These are phyloP conservation scores for Oscheius onirici DNA, from an alignment of 2,888 invertebrate species.

Conservation along the genomic window DNA sequence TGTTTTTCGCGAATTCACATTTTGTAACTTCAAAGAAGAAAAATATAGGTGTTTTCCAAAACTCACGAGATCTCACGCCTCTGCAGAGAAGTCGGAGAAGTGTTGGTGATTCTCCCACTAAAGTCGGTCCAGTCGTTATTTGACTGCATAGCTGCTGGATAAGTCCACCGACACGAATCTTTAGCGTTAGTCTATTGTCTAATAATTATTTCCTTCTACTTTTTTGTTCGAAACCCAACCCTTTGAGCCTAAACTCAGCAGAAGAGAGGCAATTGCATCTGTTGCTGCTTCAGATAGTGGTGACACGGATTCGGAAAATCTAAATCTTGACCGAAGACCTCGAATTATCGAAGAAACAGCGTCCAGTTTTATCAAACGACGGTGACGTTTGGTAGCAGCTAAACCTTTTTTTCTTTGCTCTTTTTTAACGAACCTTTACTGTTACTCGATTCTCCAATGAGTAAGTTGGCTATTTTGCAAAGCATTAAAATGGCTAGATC, in stretches of 20 bases:
- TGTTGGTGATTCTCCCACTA: neutral
- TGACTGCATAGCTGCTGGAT: conserved; percentile 35
- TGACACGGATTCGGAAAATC: neutral
- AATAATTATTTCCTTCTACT: conserved; percentile 9
- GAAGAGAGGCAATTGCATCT: conserved; percentile 16
- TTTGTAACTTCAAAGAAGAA: no score
- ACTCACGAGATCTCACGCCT: conserved; percentile 34
- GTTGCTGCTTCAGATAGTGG: conserved; percentile 11
- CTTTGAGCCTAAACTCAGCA: conserved; percentile 24
- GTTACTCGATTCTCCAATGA: neutral
- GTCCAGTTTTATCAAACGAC: conserved; percentile 54
- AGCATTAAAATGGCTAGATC: conserved; percentile 20
- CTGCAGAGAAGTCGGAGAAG: conserved; percentile 28
- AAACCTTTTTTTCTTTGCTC: neutral
- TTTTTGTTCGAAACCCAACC: conserved; percentile 18
- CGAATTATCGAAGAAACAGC: conserved; percentile 44
- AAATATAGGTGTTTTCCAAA: neutral
- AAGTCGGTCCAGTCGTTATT: neutral
- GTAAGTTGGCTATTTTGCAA: conserved; percentile 8
- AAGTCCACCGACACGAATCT: conserved; percentile 61
- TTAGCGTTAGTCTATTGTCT: conserved; percentile 59
- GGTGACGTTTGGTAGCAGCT: conserved; percentile 37
- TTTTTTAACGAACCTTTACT: conserved; percentile 14
- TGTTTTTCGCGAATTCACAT: no score
- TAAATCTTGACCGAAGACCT: conserved; percentile 36